phyloP scores from a whole-genome alignment of 2,797 vertebrate species.

The Lutjanus campechanus region DNA sequence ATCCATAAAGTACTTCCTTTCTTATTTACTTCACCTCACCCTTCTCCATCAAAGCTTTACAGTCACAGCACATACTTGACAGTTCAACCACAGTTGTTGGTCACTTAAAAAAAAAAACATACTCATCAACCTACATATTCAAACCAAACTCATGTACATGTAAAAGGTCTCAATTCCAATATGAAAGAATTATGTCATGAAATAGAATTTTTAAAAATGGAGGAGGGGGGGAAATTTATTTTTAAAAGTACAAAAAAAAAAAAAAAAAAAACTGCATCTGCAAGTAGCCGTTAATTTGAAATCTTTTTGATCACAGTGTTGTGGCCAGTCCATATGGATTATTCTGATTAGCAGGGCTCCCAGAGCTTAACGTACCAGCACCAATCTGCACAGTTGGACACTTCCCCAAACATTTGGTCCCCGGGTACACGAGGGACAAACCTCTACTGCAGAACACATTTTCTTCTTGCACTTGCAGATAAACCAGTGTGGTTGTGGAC shows the following conservation, averaged over 20 bases:
- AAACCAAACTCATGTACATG: conserved; percentile 61
- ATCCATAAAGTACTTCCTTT: conserved; percentile 34
- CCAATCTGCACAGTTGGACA: conserved; percentile 43
- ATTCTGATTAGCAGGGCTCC: conserved; percentile 61
- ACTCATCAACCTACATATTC: conserved; percentile 51
- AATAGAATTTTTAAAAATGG: conserved; percentile 46
- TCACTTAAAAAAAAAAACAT: conserved; percentile 61
- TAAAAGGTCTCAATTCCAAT: conserved; percentile 52
- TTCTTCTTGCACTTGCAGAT: conserved; percentile 28
- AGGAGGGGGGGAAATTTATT: conserved; percentile 24
- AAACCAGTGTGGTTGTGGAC: conserved; percentile 45
- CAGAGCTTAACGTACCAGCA: conserved; percentile 53
- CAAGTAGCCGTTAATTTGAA: conserved; percentile 54
- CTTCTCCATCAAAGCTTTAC: conserved; percentile 44
- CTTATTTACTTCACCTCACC: conserved; percentile 18
- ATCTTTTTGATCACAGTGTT: conserved; percentile 77
- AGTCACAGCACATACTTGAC: conserved; percentile 62
- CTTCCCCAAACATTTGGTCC: conserved; percentile 42
- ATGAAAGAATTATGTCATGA: conserved; percentile 53
- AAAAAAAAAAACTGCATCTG: conserved; percentile 62
- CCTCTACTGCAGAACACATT: conserved; percentile 41
- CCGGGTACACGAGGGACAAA: conserved; percentile 34
- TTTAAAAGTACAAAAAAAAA: conserved; percentile 43
- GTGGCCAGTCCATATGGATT: conserved; percentile 65
- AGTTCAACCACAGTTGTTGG: conserved; percentile 80